Evolutionary conservation across 2,113 vertebrate species (phyloP).

Genomic region (Seriola rivoliana): DNA sequence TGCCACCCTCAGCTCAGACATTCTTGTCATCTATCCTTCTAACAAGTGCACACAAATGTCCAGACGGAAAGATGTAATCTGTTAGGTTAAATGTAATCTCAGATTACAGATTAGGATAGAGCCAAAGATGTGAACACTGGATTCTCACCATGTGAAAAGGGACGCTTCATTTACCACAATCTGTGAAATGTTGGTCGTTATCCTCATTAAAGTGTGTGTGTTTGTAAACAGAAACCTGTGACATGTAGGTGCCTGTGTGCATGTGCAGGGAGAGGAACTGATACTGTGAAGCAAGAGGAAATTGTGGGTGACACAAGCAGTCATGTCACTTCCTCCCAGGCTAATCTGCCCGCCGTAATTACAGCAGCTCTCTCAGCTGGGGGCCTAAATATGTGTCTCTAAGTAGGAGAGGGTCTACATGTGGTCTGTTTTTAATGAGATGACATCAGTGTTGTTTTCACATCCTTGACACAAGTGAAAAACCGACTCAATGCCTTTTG

Average conservation of each 20-base stretch:
- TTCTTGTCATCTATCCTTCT: constrained; percentile 24
- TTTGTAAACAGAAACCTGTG: constrained; percentile 18
- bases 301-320: constrained; percentile 34
- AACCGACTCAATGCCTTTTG: constrained; percentile 1
- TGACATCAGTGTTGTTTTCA: constrained; percentile 13
- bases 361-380: constrained; percentile 19
- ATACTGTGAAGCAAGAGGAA: constrained; percentile 64
- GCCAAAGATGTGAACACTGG: constrained; percentile 17
- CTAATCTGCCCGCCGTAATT: constrained; percentile 61
- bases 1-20: neutral
- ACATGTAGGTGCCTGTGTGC: constrained; percentile 10
- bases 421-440: neutral
- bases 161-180: constrained; percentile 10
- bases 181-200: constrained; percentile 6
- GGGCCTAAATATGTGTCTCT: constrained; percentile 10
- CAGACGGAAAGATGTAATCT: constrained; percentile 42
- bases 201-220: neutral
- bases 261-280: constrained; percentile 37
- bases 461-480: constrained; percentile 7
- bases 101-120: constrained; percentile 56
- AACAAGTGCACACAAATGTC: constrained; percentile 11
- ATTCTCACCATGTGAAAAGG: constrained; percentile 11
- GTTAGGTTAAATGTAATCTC: constrained; percentile 55
- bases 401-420: neutral
- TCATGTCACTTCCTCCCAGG: constrained; percentile 56